These are phyloP conservation scores for Anthopleura xanthogrammica DNA, from an alignment of 92 coral and sea anemone genomes.

Conservation along the genomic window DNA sequence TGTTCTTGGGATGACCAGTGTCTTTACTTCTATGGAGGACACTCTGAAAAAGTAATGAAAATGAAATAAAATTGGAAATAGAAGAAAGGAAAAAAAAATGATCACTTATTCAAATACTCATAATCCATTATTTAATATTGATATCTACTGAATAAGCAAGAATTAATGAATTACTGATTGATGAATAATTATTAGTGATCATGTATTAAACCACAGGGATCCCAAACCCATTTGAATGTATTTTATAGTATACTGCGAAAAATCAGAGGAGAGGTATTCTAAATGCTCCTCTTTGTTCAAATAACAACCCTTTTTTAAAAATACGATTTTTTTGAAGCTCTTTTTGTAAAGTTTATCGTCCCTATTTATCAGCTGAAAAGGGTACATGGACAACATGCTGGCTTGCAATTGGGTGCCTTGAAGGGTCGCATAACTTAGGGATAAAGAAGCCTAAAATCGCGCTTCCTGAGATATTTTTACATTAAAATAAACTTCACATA, in stretches of 20 bases:
- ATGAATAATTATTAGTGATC: neutral
- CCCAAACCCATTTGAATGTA: too few species aligned
- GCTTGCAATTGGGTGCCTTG: neutral
- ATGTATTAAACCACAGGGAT: neutral
- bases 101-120: neutral
- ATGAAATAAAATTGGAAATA: neutral
- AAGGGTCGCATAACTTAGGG: neutral
- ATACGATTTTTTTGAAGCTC: too few species aligned
- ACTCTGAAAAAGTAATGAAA: neutral
- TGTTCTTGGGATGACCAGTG: slow-evolving; percentile 7
- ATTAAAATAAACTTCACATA: neutral
- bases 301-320: too few species aligned
- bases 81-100: neutral
- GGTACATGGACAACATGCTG: too few species aligned
- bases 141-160: neutral
- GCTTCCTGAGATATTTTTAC: neutral
- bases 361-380: too few species aligned
- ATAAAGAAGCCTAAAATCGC: neutral
- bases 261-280: too few species aligned
- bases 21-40: neutral
- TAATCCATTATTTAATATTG: neutral
- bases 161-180: neutral
- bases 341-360: too few species aligned
- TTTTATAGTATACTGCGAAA: too few species aligned
- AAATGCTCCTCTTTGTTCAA: too few species aligned